Evolutionary conservation across 2,888 invertebrate species (phyloP), one percentile per base, ranked within the genome.

Genomic region (Danaus chrysippus): DNA sequence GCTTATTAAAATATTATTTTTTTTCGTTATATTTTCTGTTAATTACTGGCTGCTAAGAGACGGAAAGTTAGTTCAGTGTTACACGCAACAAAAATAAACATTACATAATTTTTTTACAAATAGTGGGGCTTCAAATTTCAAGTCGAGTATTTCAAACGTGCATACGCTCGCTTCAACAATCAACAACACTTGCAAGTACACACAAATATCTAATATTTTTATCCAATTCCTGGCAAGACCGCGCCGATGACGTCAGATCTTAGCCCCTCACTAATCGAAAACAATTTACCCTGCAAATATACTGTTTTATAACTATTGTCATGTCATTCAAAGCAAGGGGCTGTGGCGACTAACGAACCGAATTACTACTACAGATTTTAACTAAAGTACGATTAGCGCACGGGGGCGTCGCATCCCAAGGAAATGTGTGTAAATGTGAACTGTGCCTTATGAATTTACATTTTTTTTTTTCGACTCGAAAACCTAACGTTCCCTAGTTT

Each of bases 271-370:
- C 77, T 70, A 72, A 75, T 72, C 62, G 60, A 68, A 65, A 66
- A 65, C 61, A 69, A 68, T 70, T 71, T 82, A 81, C 82, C 82
- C 82, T 81, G 82, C 77, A 74, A 75, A 73, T 73, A 78, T 79
- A 78, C 74, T 74, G 73, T 70, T 75, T n/a, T 66, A 68, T 53
- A 56, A 54, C 58, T 61, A 58, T 64, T 68, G 68, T 63, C 58
- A 63, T 70, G 62, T 65, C 55, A 56, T 63, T 61, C 72, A 71
- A 68, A 73, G 73, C 71, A 73, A 75, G 76, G 78, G 74, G 65
- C 66, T 59, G 34, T 42, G 56, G 59, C 17, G n/a, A 49, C 49
- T 49, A 15, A 49, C 49, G 11, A 17, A 17, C 49, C n/a, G 10
- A 34, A 49, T n/a, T 46, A 46, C 10, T 49, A 49, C 49, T 49